These are phyloP conservation scores for Blastomussa wellsi DNA, from an alignment of 92 coral and sea anemone genomes.

Conservation along the genomic window DNA sequence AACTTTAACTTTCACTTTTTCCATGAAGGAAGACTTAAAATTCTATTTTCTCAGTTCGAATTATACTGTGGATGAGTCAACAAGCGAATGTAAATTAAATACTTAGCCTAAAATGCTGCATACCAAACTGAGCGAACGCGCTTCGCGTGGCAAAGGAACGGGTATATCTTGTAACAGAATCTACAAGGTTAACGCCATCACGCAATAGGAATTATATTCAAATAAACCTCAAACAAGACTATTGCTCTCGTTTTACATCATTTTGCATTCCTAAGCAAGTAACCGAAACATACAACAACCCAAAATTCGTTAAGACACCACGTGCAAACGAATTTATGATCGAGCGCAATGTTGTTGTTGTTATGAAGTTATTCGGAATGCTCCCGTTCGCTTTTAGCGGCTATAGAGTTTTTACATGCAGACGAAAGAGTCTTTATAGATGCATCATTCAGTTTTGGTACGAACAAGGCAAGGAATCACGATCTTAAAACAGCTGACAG, in stretches of 20 bases:
- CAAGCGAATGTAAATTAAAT: background rate
- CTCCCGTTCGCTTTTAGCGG: constrained; percentile 14
- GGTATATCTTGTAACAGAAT: constrained; percentile 33
- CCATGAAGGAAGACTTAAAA: background rate
- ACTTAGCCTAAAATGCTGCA: constrained; percentile 17
- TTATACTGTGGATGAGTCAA: background rate
- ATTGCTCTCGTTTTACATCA: background rate
- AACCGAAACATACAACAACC: constrained; percentile 14
- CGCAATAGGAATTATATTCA: constrained; percentile 25
- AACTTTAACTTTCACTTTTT: background rate
- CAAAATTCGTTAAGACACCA: constrained; percentile 38
- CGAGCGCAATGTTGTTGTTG: constrained; percentile 34
- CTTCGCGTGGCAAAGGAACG: constrained; percentile 39
- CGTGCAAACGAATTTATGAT: constrained; percentile 37
- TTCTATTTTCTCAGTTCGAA: background rate
- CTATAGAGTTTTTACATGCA: constrained; percentile 2
- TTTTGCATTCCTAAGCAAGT: constrained; percentile 13
- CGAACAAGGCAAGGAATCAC: background rate
- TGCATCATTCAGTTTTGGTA: background rate
- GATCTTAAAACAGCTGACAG: background rate
- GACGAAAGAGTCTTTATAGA: background rate
- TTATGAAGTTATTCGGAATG: constrained; percentile 21
- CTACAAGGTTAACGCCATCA: constrained; percentile 33
- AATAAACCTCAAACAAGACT: background rate
- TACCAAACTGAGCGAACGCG: constrained; percentile 9